These are phyloP conservation scores for Trididemnum clinides DNA, from an alignment of 23 tunicate genomes.

Conservation along the genomic window DNA sequence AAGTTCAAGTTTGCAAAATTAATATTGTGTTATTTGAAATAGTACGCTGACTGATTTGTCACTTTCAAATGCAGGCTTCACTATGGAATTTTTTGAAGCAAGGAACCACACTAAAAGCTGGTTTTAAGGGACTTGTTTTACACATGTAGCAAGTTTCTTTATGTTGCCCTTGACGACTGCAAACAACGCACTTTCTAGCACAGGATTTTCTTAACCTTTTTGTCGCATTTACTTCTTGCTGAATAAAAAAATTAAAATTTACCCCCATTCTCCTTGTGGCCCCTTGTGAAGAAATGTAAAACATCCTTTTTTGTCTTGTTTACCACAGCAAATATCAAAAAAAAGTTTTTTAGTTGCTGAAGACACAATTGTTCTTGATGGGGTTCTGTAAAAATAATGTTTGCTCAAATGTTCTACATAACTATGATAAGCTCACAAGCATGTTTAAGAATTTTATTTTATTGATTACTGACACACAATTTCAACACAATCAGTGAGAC, in stretches of 20 bases:
- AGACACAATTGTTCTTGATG: neutral
- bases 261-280: neutral
- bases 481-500: slow-evolving; percentile 16
- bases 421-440: neutral
- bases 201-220: neutral
- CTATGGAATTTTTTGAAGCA: no score
- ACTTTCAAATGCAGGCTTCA: no score
- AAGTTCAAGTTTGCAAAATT: no score
- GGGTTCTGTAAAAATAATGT: neutral
- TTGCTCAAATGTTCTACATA: neutral
- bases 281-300: neutral
- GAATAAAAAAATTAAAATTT: neutral
- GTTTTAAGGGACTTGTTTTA: no score
- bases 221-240: neutral
- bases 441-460: neutral
- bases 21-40: no score
- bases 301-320: neutral
- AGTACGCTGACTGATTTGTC: no score
- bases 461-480: neutral
- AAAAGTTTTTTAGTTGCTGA: neutral
- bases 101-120: no score
- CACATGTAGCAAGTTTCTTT: no score
- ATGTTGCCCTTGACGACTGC: no score
- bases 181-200: neutral
- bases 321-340: neutral